Percentiles rank a stretch among this genome's conserved stretches.
These are phyloP conservation scores for Echinops telfairi DNA, from an alignment of 2,113 vertebrate species.

Conservation along the genomic window DNA sequence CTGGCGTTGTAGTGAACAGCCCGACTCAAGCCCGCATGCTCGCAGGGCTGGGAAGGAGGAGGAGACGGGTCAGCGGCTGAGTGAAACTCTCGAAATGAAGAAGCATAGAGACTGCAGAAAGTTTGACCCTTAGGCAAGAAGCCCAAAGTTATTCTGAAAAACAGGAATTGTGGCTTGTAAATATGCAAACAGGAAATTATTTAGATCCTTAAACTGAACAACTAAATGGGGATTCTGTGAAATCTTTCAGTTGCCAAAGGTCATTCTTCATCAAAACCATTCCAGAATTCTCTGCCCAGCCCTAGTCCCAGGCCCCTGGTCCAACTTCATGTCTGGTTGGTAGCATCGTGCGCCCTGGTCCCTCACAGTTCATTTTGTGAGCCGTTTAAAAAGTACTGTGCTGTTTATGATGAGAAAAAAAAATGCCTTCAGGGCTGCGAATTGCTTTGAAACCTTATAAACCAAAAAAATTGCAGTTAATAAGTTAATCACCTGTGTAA, in stretches of 20 bases:
- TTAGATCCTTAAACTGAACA: slow-evolving; percentile 56
- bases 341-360: too few relatives aligned
- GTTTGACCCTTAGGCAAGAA: slow-evolving; percentile 28
- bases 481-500: slow-evolving; percentile 40
- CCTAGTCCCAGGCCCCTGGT: not conserved
- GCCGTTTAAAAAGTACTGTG: too few relatives aligned
- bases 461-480: slow-evolving; percentile 25
- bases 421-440: not conserved
- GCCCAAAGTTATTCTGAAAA: slow-evolving; percentile 44
- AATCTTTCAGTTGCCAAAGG: slow-evolving; percentile 7
- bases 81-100: slow-evolving; percentile 25
- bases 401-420: not conserved
- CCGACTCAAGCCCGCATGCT: too few relatives aligned
- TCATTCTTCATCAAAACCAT: slow-evolving; percentile 34
- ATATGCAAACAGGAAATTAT: slow-evolving; percentile 41
- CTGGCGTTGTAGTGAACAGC: too few relatives aligned
- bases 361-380: too few relatives aligned
- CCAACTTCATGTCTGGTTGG: not conserved
- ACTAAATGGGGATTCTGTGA: slow-evolving; percentile 37
- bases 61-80: not conserved
- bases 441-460: slow-evolving; percentile 39
- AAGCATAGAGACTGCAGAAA: not conserved
- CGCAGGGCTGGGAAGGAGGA: not conserved
- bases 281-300: slow-evolving; percentile 34
- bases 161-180: not conserved